Base-by-base conservation (phyloP, 2,888 invertebrate species). In the Vannuccia rotundouncinata region DNA sequence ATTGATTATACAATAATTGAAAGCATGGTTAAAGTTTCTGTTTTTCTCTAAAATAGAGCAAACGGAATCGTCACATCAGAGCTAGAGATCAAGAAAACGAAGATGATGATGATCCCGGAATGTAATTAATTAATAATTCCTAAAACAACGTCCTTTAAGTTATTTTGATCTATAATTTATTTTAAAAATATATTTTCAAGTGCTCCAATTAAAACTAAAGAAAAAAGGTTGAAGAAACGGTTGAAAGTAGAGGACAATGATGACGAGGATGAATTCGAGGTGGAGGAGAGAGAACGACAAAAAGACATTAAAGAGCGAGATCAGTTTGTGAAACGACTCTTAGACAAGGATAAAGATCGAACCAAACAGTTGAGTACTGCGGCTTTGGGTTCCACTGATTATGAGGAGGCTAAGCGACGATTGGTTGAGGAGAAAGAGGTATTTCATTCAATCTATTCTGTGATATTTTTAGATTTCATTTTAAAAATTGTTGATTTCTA, bases 241-340 rank as follows among this genome's bases (percentile, higher is more conserved):
- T n/a, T n/a, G n/a, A n/a, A n/a, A 10, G 31, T 59, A 22, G 1
- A 77, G 5, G 77, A 22, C 27, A 27, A 77, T 22, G 77, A 77
- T 1, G 77, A 66, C n/a, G 86, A 90, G 22, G 92, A 94, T 84
- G 93, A 93, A 85, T 92, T 85, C 80, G 89, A 89, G 79, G 84
- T 84, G 73, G 84, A 91, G 82, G 95, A 95, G 88, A 92, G 93
- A 84, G 91, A 91, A 78, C 91, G 95, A n/a, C 89, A 91, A 79
- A 91, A 91, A 84, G 97, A 98, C 89, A 89, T 96, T 73, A 92
- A 92, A 85, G 95, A 96, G 88, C 91, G 98, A 84, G 98, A 99
- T 89, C 96, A 94, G 86, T 96, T 99, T 89, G 92, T 95, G 0
- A 92, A 92, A 83, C 90, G 99, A 80, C 90, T 99, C 0, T 93